phyloP scores from a whole-genome alignment of 2,113 vertebrate species.

The Phyllopteryx taeniolatus region DNA sequence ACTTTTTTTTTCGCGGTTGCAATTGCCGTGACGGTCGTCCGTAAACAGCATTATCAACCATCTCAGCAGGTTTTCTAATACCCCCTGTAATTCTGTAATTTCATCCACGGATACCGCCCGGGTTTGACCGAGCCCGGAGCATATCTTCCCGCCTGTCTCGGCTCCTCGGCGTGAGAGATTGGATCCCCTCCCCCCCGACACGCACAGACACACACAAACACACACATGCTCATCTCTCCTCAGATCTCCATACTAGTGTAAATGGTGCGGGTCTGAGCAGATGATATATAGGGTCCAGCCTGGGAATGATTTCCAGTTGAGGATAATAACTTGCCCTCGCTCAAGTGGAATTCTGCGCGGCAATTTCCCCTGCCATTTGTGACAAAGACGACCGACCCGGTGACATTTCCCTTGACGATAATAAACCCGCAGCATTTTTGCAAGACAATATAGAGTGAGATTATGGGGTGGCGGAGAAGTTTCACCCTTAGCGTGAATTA shows the following conservation, averaged over 20 bases:
- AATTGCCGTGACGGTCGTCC: conserved; percentile 40
- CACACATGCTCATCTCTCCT: conserved; percentile 30
- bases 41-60: conserved; percentile 72
- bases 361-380: conserved; percentile 31
- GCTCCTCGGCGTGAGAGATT: conserved; percentile 72
- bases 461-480: conserved; percentile 30
- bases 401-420: conserved; percentile 24
- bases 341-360: conserved; percentile 39
- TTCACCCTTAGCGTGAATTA: conserved; percentile 62
- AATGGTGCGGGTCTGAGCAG: conserved; percentile 41
- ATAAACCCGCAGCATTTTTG: not conserved
- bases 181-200: conserved; percentile 56
- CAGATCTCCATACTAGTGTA: conserved; percentile 38
- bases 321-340: conserved; percentile 42
- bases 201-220: conserved; percentile 8
- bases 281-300: conserved; percentile 48
- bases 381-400: conserved; percentile 16
- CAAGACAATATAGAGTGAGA: conserved; percentile 27
- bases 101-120: conserved; percentile 69
- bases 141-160: conserved; percentile 67
- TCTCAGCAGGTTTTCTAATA: conserved; percentile 75
- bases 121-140: conserved; percentile 62
- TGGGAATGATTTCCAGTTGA: conserved; percentile 27
- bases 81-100: conserved; percentile 75
- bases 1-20: conserved; percentile 40